Conservation (phyloP, 2,797 vertebrate genomes). For the Hippoglossus hippoglossus region DNA sequence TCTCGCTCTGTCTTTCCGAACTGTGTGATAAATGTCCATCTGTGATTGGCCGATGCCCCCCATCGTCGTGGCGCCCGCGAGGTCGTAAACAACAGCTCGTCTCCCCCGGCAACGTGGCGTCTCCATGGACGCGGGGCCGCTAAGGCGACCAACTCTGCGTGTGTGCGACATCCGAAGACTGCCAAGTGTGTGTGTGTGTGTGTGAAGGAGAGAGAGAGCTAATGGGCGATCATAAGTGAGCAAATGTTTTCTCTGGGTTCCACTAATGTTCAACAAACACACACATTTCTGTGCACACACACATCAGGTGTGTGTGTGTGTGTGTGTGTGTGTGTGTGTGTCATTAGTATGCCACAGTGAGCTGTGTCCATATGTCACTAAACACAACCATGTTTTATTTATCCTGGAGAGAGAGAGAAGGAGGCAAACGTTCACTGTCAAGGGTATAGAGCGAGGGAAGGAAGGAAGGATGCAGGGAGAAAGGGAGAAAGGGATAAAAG, state of each 20-base stretch:
- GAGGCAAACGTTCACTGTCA: conserved; percentile 57
- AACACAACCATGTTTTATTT: conserved; percentile 82
- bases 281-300: conserved; percentile 34
- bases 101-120: conserved; percentile 78
- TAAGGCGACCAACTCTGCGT: conserved; percentile 68
- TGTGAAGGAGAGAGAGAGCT: conserved; percentile 47
- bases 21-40: conserved; percentile 80
- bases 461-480: neutral
- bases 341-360: conserved; percentile 82
- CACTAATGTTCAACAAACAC: conserved; percentile 77
- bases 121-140: conserved; percentile 77
- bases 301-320: conserved; percentile 43
- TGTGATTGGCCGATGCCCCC: conserved; percentile 78
- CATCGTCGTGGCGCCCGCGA: conserved; percentile 74
- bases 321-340: conserved; percentile 67
- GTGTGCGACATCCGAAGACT: conserved; percentile 62
- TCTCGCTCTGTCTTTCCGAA: conserved; percentile 42
- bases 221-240: conserved; percentile 81
- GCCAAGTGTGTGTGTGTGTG: conserved; percentile 62
- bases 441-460: conserved; percentile 35
- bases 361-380: conserved; percentile 82
- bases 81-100: conserved; percentile 81
- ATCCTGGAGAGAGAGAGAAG: conserved; percentile 56
- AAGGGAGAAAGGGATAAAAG: too few relatives aligned
- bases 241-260: conserved; percentile 81